phyloP scores from a whole-genome alignment of 2,888 invertebrate species.

The Bembecia ichneumoniformis region DNA sequence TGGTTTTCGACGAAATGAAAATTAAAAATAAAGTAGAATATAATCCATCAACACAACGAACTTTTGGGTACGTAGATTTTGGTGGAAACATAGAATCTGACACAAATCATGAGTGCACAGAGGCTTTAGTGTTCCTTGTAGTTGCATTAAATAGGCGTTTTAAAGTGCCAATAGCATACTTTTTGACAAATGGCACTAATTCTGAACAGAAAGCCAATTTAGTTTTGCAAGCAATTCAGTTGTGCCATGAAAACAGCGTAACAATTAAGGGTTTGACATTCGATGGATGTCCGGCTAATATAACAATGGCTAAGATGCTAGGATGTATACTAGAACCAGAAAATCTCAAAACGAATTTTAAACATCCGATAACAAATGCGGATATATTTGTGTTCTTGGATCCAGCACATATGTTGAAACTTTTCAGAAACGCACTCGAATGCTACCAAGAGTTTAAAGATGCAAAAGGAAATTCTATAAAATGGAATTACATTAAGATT shows the following conservation, averaged over 20 bases:
- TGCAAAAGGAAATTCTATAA: slow-evolving; percentile 1
- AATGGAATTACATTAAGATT: slow-evolving; percentile 3
- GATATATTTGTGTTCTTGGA: neutral
- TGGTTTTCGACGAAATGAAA: neutral
- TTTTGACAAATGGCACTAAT: neutral
- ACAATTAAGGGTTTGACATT: neutral
- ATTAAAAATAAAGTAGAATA: neutral
- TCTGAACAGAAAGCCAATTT: neutral
- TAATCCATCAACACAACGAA: neutral
- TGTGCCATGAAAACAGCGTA: neutral
- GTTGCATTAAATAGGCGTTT: neutral
- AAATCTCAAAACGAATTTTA: neutral
- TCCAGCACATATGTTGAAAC: neutral
- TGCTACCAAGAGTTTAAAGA: slow-evolving; percentile 6
- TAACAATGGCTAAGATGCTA: neutral
- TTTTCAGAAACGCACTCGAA: slow-evolving; percentile 5
- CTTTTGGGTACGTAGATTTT: neutral
- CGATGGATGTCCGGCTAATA: neutral
- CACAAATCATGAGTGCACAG: neutral
- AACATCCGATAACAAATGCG: neutral
- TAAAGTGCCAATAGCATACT: neutral
- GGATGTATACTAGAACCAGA: neutral
- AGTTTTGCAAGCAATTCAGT: neutral
- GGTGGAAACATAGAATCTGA: neutral
- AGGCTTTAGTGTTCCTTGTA: neutral